Conservation (phyloP, 2,797 vertebrate genomes). For the Lophius americanus region DNA sequence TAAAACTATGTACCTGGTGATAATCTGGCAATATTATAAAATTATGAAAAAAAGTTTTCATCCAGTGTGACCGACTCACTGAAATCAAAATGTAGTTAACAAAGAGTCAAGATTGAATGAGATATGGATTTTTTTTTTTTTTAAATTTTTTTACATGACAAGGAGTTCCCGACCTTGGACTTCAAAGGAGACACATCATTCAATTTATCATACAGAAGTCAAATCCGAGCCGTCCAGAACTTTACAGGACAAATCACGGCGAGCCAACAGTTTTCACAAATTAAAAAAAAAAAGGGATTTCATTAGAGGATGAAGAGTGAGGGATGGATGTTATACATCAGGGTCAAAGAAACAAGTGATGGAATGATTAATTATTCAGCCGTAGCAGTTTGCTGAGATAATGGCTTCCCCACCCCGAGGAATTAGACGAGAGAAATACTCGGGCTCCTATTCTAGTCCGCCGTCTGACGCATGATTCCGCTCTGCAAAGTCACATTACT, state of each 20-base stretch:
- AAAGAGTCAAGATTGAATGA: too few species aligned
- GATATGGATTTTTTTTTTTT: too few species aligned
- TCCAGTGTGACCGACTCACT: too few species aligned
- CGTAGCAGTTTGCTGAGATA: conserved; percentile 75
- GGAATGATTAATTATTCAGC: conserved; percentile 82
- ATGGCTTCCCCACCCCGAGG: conserved; percentile 72
- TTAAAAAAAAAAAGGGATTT: conserved; percentile 71
- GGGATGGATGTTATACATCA: conserved; percentile 74
- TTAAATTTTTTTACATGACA: conserved; percentile 19
- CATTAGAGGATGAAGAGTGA: conserved; percentile 58
- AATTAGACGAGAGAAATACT: conserved; percentile 72
- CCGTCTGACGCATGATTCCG: conserved; percentile 55
- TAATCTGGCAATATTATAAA: too few species aligned
- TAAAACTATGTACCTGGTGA: too few species aligned
- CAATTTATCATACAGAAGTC: conserved; percentile 70
- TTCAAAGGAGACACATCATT: conserved; percentile 50
- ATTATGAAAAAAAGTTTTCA: too few species aligned
- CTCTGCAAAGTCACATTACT: conserved; percentile 61
- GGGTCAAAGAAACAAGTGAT: conserved; percentile 81
- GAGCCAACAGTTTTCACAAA: conserved; percentile 62
- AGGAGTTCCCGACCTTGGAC: conserved; percentile 62
- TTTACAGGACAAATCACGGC: conserved; percentile 43
- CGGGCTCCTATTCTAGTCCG: conserved; percentile 56
- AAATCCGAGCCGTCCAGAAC: conserved; percentile 47
- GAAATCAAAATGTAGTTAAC: too few species aligned